Evolutionary conservation across 2,888 invertebrate genomes (phyloP).

Genomic region (Hydroisotoma schaefferi): DNA sequence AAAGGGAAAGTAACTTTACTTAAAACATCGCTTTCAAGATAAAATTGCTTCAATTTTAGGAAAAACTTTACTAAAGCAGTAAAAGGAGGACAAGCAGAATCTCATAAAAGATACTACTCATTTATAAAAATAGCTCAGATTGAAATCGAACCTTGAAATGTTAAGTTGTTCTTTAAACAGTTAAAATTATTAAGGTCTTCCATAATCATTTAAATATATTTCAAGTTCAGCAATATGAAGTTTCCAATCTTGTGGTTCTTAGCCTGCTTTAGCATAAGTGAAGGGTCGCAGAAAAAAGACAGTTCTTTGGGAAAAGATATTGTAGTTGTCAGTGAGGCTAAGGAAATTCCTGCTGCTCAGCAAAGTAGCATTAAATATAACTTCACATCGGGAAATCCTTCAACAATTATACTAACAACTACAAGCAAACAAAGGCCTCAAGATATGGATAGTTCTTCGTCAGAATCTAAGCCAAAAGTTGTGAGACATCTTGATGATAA

Average conservation of each 20-base stretch:
- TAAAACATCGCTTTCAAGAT: no score
- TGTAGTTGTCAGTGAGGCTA: not conserved
- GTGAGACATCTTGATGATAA: constrained; percentile 4
- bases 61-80: no score
- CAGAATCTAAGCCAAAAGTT: constrained; percentile 8
- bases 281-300: constrained; percentile 4
- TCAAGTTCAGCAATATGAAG: not conserved
- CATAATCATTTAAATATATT: not conserved
- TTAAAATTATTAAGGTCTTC: not conserved
- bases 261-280: not conserved
- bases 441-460: not conserved
- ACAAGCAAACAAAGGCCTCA: no score
- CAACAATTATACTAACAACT: no score
- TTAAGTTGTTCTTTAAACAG: not conserved
- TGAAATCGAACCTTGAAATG: constrained; percentile 14
- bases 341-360: not conserved
- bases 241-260: not conserved
- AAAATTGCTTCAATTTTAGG: no score
- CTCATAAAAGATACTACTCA: constrained; percentile 12
- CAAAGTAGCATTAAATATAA: not conserved
- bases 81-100: constrained; percentile 6
- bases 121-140: not conserved
- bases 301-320: not conserved
- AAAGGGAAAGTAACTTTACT: constrained; percentile 8
- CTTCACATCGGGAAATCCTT: not conserved